Conservation (phyloP, 1,140 invertebrate genomes). For the Mactra quadrangularis region DNA sequence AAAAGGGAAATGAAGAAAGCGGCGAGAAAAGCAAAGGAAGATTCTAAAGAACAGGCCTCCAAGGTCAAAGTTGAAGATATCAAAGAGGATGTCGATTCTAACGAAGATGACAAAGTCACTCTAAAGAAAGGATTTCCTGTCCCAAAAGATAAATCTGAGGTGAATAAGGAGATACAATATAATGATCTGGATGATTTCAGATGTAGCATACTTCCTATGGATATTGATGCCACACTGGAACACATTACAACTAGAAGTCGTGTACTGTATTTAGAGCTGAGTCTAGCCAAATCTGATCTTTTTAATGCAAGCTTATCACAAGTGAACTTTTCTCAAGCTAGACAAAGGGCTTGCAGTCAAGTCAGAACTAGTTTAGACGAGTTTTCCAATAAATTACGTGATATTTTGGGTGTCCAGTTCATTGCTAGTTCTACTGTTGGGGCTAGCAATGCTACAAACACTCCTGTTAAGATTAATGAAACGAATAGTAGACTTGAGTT, state of each 20-base stretch:
- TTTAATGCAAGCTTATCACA: slow-evolving; percentile 34
- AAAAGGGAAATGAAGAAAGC: slow-evolving; percentile 21
- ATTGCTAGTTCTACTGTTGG: background rate
- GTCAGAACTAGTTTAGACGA: slow-evolving; percentile 51
- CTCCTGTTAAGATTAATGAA: background rate
- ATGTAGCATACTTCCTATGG: slow-evolving; percentile 15
- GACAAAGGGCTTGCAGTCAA: background rate
- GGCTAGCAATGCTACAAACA: background rate
- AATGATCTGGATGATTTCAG: slow-evolving; percentile 26
- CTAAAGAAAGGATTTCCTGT: slow-evolving; percentile 29
- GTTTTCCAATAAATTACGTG: slow-evolving; percentile 49
- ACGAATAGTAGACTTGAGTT: background rate
- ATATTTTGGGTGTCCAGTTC: slow-evolving; percentile 38
- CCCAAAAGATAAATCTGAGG: slow-evolving; percentile 26
- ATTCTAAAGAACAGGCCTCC: too few relatives aligned
- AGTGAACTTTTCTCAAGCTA: slow-evolving; percentile 16
- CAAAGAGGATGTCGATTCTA: background rate
- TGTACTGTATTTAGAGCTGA: slow-evolving; percentile 41
- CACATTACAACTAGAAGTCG: slow-evolving; percentile 32
- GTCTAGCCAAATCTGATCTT: slow-evolving; percentile 54
- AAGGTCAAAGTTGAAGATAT: too few relatives aligned
- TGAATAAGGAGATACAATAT: background rate
- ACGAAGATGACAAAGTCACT: slow-evolving; percentile 27
- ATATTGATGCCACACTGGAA: slow-evolving; percentile 45
- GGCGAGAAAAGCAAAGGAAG: slow-evolving; percentile 26